These are phyloP conservation scores for Musca domestica DNA, from an alignment of 1,140 invertebrate species.

Conservation along the genomic window DNA sequence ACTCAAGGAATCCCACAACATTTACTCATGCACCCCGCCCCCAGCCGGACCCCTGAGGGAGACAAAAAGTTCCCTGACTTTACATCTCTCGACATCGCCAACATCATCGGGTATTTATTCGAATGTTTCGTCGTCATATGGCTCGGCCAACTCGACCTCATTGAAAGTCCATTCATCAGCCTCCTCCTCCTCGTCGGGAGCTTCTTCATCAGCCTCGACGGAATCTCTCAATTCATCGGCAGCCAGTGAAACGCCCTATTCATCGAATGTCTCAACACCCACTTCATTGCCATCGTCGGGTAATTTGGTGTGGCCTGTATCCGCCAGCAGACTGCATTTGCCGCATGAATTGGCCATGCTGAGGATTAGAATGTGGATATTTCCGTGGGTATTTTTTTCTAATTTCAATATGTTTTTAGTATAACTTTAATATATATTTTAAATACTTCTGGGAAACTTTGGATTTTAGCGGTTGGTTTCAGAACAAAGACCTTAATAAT, in stretches of 20 bases:
- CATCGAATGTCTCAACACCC: slow-evolving; percentile 25
- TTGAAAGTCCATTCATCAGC: slow-evolving; percentile 24
- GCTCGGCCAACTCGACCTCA: slow-evolving; percentile 24
- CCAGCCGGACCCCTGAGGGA: not conserved
- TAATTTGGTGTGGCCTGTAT: slow-evolving; percentile 30
- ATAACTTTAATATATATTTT: not conserved
- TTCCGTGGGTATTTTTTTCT: slow-evolving; percentile 41
- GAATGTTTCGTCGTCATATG: not conserved
- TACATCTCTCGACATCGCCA: slow-evolving; percentile 18
- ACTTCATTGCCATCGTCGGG: slow-evolving; percentile 17
- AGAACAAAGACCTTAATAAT: not conserved
- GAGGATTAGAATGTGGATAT: slow-evolving; percentile 35
- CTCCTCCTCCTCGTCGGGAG: slow-evolving; percentile 23
- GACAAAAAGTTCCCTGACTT: not conserved
- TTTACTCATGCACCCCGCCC: not conserved
- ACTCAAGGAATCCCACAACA: not conserved
- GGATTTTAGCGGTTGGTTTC: no score
- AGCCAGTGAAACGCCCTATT: slow-evolving; percentile 23
- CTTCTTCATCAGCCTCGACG: slow-evolving; percentile 35
- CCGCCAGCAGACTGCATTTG: slow-evolving; percentile 34
- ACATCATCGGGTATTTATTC: slow-evolving; percentile 4
- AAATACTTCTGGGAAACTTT: no score
- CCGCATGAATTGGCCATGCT: slow-evolving; percentile 32
- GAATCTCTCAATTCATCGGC: slow-evolving; percentile 35
- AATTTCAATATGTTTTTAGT: not conserved